Base-by-base conservation (phyloP, 2,113 vertebrate species). In the Gobiocypris rarus region DNA sequence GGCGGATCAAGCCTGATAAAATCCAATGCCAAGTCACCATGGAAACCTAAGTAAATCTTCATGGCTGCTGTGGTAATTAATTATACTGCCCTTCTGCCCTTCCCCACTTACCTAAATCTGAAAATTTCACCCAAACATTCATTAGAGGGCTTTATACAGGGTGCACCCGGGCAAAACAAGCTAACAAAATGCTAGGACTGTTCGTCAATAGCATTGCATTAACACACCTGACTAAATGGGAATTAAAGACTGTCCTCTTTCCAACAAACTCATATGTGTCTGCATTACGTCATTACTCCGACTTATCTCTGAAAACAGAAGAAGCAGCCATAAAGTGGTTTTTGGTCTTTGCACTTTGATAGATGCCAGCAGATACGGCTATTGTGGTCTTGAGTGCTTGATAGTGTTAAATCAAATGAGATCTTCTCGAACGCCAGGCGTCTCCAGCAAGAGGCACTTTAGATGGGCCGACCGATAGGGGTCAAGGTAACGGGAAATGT, bases 361-460 rank as follows among this genome's bases (percentile, higher is more conserved):
- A 84, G 83, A 89, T 85, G 81, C 38, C 38, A 87, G 65, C n/a
- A 85, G 87, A 89, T 82, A 87, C 0, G 8, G 43, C 81, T 70
- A 70, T 34, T 82, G 45, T 82, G 73, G 58, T 45, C 56, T 56
- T 58, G 76, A 75, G 71, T 63, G 82, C 73, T 58, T 89, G 88
- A 90, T 86, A 78, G 83, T 81, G 81, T 87, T 87, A 86, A 89
- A 89, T 90, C 84, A 90, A 90, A 87, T 86, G 26, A 84, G 87
- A 89, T 54, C 11, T 74, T 88, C 87, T 86, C 81, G 83, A 90
- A 88, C 48, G 73, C 2, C 80, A 70, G 86, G 79, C 80, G 61
- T 80, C 58, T 85, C 28, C 26, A 52, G 87, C 61, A 87, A 82
- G 52, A 86, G 65, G 58, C 83, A 85, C 87, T 87, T 87, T 48